Evolutionary conservation across 2,888 invertebrate species (phyloP), one percentile per base, ranked within the genome.

Genomic region (Cistogaster globosa): DNA sequence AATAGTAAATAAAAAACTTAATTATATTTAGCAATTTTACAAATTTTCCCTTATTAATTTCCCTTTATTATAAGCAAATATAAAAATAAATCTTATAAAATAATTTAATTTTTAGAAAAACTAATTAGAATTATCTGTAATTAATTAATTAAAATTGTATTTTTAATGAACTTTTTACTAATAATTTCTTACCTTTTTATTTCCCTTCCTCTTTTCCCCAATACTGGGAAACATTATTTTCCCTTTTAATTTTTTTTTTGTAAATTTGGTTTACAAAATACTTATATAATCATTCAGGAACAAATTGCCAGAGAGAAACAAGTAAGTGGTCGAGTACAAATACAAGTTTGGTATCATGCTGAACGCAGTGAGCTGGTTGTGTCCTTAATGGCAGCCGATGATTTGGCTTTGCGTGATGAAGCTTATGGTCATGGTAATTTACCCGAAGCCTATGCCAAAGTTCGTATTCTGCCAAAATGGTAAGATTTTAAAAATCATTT

Each of bases 331-430:
- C 94, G 97, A 26, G 95, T 98, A 51, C 97, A 97, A 93, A 94
- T 98, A 87, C 97, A 98, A 92, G 96, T 98, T 76, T 97, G 96
- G 95, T 97, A 97, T 93, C 96, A 97, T 90, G 95, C 95, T 82
- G 97, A 97, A 89, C 94, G 96, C 83, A 95, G 95, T 88, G 97
- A 97, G 90, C 93, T 98, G 78, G 96, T 97, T 12, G 96, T 98
- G 36, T 96, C 97, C 7, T 94, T 98, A 67, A 94, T 97, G 90
- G 97, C 97, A 5, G 98, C 96, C 11, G 97, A 97, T 90, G 97
- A 97, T 91, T 93, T 98, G 87, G 96, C 97, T 32, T 92, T 95
- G 0, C 93, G 97, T 53, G 97, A 97, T 90, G 97, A 97, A 88
- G 94, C 95, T 38, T 93, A 95, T 63, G 96, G 96, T 42, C 96